Conservation (phyloP, 2,113 vertebrate species). For the Emydocephalus ijimae region DNA sequence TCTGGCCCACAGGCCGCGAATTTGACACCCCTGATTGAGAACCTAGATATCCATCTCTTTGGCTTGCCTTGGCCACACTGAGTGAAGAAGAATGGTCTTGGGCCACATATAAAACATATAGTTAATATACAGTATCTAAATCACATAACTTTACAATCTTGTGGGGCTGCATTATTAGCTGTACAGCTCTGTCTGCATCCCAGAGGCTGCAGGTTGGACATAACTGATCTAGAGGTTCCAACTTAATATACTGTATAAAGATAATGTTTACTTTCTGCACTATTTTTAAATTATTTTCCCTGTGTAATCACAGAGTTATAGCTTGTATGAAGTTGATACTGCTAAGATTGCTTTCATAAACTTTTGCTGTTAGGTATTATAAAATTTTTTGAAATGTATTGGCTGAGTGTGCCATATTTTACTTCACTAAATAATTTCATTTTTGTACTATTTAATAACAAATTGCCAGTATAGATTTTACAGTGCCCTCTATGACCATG, state of each 20-base stretch:
- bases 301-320: background rate
- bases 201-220: background rate
- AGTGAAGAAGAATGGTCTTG: too few species aligned
- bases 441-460: background rate
- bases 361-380: background rate
- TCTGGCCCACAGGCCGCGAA: too few species aligned
- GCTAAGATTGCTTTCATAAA: background rate
- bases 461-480: background rate
- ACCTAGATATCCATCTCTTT: background rate
- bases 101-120: background rate
- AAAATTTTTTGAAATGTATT: accelerated
- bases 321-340: background rate
- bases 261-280: background rate
- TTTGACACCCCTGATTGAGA: background rate
- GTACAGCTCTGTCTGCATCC: background rate
- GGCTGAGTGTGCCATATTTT: background rate
- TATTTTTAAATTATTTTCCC: background rate
- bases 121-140: background rate
- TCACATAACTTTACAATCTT: background rate
- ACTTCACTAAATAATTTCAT: background rate
- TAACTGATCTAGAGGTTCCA: background rate
- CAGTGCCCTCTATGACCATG: accelerated
- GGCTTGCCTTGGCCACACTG: background rate
- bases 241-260: background rate
- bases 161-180: background rate